phyloP scores from a whole-genome alignment of 2,113 vertebrate genomes.

The Picathartes gymnocephalus region DNA sequence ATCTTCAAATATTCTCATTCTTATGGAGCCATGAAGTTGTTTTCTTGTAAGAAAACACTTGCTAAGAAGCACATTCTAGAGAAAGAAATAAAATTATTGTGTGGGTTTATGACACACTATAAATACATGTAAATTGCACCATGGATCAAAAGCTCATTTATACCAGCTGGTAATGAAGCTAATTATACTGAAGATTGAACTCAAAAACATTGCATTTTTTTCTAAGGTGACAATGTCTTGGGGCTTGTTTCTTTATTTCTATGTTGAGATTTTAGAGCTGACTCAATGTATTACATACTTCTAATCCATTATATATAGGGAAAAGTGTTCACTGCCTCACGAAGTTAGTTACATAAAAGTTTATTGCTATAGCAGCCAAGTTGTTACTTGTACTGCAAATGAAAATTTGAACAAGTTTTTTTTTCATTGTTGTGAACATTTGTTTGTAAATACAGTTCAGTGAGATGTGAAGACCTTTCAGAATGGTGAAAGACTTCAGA shows the following conservation, averaged over 20 bases:
- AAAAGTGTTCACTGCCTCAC: not conserved
- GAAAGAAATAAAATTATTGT: constrained; percentile 18
- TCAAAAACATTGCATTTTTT: not conserved
- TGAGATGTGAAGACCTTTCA: not conserved
- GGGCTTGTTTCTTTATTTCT: not conserved
- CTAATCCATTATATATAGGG: not conserved
- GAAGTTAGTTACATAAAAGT: not conserved
- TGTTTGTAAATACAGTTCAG: not conserved
- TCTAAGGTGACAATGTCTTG: not conserved
- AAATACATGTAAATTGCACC: constrained; percentile 29
- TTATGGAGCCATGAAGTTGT: not conserved
- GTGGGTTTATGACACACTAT: constrained; percentile 21
- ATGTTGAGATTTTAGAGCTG: not conserved
- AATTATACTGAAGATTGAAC: not conserved
- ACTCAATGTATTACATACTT: not conserved
- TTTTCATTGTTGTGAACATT: not conserved
- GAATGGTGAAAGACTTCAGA: not conserved
- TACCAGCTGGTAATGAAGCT: not conserved
- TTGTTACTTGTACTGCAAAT: not conserved
- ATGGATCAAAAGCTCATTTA: constrained; percentile 31
- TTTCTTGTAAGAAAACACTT: constrained; percentile 19
- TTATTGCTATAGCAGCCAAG: not conserved
- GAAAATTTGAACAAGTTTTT: not conserved
- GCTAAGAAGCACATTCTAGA: not conserved
- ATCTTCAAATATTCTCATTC: not conserved